phyloP scores from a whole-genome alignment of 2,888 invertebrate genomes.

The Lasius platythorax region DNA sequence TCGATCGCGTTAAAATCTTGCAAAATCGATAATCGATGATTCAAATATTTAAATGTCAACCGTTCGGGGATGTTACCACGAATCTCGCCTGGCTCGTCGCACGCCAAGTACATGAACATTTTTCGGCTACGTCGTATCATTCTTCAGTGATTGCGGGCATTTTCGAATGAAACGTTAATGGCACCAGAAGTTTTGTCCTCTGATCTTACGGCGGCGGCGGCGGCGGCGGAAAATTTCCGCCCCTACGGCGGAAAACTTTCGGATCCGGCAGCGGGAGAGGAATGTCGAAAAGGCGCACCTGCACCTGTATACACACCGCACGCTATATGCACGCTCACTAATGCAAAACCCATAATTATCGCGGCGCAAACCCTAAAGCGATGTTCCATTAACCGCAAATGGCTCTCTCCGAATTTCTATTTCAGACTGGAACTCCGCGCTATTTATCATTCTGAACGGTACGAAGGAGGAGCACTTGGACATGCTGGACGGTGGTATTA shows the following conservation, averaged over 20 bases:
- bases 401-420: conserved; percentile 73
- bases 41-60: conserved; percentile 40
- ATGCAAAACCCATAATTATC: conserved; percentile 75
- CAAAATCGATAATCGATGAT: conserved; percentile 40
- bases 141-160: not conserved
- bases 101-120: not conserved
- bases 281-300: conserved; percentile 36
- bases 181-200: not conserved
- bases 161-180: conserved; percentile 35
- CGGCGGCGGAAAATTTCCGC: conserved; percentile 40
- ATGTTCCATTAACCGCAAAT: conserved; percentile 75
- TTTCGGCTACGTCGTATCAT: not conserved
- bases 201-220: not conserved
- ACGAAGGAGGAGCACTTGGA: conserved; percentile 99
- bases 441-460: conserved; percentile 98
- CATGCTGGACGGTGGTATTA: conserved; percentile 99
- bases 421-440: conserved; percentile 98
- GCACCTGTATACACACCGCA: conserved; percentile 36
- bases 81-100: not conserved
- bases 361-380: conserved; percentile 67
- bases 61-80: not conserved
- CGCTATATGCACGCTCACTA: conserved; percentile 56
- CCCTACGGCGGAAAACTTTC: conserved; percentile 22
- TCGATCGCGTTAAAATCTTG: conserved; percentile 47
- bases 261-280: conserved; percentile 5